These are phyloP conservation scores for Thaumetopoea pityocampa DNA, from an alignment of 1,140 invertebrate species.

Conservation along the genomic window DNA sequence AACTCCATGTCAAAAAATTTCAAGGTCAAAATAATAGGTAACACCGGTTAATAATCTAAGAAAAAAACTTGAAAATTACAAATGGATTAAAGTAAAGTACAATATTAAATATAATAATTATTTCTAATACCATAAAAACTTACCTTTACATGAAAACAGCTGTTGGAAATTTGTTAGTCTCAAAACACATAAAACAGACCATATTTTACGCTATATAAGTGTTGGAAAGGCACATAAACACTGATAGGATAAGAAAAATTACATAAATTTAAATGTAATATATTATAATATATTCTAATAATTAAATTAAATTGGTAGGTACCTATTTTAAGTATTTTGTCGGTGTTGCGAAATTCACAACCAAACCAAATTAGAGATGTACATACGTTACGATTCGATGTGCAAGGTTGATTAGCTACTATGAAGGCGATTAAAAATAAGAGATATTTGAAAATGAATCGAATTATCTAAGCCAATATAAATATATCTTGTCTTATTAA, in stretches of 20 bases:
- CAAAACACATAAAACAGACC: constrained; percentile 18
- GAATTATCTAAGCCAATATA: too few relatives aligned
- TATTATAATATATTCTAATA: too few relatives aligned
- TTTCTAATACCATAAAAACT: not conserved
- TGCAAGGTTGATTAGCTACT: too few relatives aligned
- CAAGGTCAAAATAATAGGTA: constrained; percentile 19
- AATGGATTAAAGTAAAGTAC: not conserved
- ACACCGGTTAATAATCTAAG: constrained; percentile 16
- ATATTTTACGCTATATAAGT: constrained; percentile 36
- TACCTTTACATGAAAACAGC: constrained; percentile 63
- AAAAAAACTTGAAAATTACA: too few relatives aligned
- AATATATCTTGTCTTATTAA: too few relatives aligned
- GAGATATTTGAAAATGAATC: too few relatives aligned
- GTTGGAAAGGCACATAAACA: constrained; percentile 23
- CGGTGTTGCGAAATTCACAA: not conserved
- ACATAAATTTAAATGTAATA: constrained; percentile 2
- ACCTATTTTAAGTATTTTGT: too few relatives aligned
- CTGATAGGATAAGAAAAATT: not conserved
- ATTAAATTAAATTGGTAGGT: too few relatives aligned
- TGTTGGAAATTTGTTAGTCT: constrained; percentile 25
- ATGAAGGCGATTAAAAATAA: too few relatives aligned
- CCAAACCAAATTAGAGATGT: too few relatives aligned
- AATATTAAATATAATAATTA: not conserved
- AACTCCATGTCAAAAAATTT: not conserved
- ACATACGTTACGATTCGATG: too few relatives aligned